These are phyloP conservation scores for Epizoanthus illoricatus DNA, from an alignment of 92 coral and sea anemone species.

Conservation along the genomic window DNA sequence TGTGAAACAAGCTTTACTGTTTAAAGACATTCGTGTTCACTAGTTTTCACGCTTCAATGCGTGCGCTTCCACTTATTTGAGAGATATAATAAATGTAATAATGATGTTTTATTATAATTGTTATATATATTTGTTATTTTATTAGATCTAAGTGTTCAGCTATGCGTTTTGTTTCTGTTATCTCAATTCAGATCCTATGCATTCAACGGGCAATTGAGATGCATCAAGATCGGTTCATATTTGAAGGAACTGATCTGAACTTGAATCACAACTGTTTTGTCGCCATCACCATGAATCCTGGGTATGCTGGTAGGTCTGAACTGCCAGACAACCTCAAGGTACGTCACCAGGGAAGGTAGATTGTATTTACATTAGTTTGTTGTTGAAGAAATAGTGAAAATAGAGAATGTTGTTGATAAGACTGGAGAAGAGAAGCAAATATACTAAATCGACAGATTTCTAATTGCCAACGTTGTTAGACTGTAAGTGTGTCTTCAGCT, in stretches of 20 bases:
- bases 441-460: too few species aligned
- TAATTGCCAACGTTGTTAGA: neutral
- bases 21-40: too few species aligned
- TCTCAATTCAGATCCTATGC: slow-evolving; percentile 69
- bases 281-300: slow-evolving; percentile 99
- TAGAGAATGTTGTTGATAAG: neutral
- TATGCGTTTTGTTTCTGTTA: neutral
- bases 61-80: too few species aligned
- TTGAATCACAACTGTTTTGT: slow-evolving; percentile 95
- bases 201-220: slow-evolving; percentile 95
- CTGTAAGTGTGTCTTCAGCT: neutral
- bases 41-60: too few species aligned
- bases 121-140: too few species aligned
- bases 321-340: slow-evolving; percentile 99
- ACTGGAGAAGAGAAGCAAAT: too few species aligned
- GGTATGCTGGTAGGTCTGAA: slow-evolving; percentile 98
- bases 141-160: neutral
- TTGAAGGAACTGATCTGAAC: slow-evolving; percentile 97
- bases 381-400: neutral
- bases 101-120: too few species aligned
- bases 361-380: neutral
- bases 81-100: too few species aligned
- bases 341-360: neutral
- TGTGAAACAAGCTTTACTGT: too few species aligned
- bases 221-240: slow-evolving; percentile 86